Conservation (phyloP, 2,888 invertebrate species). For the Acronicta leporina region DNA sequence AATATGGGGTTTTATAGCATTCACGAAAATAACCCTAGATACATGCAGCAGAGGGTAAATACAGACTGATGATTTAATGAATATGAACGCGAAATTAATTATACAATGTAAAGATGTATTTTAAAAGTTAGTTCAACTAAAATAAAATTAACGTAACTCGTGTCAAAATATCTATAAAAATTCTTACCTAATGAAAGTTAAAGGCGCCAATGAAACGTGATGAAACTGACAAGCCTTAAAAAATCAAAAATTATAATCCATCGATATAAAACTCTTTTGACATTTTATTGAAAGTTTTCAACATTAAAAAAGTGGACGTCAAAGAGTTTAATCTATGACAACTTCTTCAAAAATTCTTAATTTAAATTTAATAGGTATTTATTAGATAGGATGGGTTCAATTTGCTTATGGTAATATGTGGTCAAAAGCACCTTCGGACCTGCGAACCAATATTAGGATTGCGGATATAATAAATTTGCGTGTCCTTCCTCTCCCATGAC, state of each 20-base stretch:
- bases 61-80: too few species aligned
- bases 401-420: constrained; percentile 19
- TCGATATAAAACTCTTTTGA: constrained; percentile 26
- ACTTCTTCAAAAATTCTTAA: constrained; percentile 23
- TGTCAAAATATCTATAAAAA: too few species aligned
- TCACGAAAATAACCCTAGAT: too few species aligned
- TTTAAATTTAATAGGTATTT: constrained; percentile 21
- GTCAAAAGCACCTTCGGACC: constrained; percentile 1
- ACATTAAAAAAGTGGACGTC: neutral
- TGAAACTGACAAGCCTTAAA: constrained; percentile 20
- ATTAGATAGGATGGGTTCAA: constrained; percentile 5
- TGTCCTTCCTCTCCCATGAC: constrained; percentile 8
- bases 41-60: too few species aligned
- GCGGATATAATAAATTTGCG: constrained; percentile 36
- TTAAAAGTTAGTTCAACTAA: too few species aligned
- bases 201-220: neutral
- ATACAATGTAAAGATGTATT: too few species aligned
- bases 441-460: constrained; percentile 12
- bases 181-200: too few species aligned
- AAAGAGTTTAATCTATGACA: constrained; percentile 14
- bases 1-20: too few species aligned
- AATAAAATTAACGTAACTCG: too few species aligned
- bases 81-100: too few species aligned
- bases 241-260: constrained; percentile 12
- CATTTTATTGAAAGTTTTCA: constrained; percentile 14